These are phyloP conservation scores for Oscheius sp. DNA, from an alignment of 1,140 invertebrate species.

Conservation along the genomic window DNA sequence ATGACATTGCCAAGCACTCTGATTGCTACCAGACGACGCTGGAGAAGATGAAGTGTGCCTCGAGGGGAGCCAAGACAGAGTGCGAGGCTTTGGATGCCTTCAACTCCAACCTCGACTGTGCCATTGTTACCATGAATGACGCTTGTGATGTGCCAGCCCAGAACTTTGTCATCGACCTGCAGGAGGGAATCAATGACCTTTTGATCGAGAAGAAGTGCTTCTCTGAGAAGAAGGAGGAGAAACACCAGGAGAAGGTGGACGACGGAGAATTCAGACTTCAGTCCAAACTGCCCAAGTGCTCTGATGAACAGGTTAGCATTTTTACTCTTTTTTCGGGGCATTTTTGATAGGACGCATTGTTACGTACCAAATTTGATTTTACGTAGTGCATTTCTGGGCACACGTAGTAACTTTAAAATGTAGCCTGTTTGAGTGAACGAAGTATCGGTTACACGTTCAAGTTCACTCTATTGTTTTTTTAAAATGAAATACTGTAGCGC, in stretches of 20 bases:
- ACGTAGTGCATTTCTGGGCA: no score
- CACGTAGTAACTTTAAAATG: no score
- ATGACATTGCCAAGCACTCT: conserved; percentile 29
- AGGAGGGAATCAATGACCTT: conserved; percentile 55
- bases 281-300: conserved; percentile 45
- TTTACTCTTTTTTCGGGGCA: neutral
- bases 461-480: no score
- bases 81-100: conserved; percentile 54
- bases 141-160: conserved; percentile 54
- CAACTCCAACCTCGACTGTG: conserved; percentile 55
- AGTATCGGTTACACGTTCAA: no score
- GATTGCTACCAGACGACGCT: conserved; percentile 41
- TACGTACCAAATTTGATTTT: no score
- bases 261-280: conserved; percentile 45
- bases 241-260: conserved; percentile 19
- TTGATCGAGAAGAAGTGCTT: conserved; percentile 53
- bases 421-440: no score
- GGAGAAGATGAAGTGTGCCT: conserved; percentile 35
- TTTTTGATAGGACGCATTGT: neutral
- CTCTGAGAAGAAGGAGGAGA: conserved; percentile 37
- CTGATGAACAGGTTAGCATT: conserved; percentile 48
- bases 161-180: conserved; percentile 51
- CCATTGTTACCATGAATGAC: conserved; percentile 49
- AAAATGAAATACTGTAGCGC: no score
- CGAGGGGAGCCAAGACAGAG: conserved; percentile 19